phyloP scores from a whole-genome alignment of 2,888 invertebrate genomes.

The Drosophila tripunctata region DNA sequence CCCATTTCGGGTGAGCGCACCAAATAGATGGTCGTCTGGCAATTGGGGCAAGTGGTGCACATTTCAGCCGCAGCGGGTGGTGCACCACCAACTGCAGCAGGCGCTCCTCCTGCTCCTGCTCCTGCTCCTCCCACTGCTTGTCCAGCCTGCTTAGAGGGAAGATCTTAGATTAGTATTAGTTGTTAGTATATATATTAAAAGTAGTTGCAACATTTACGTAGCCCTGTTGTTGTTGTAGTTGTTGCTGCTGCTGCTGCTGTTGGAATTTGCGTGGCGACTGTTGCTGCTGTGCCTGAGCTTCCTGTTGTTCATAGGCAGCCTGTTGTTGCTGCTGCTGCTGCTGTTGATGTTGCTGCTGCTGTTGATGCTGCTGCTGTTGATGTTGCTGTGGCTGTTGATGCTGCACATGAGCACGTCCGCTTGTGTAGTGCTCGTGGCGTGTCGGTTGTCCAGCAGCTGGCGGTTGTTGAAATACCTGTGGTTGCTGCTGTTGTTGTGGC shows the following conservation, averaged over 20 bases:
- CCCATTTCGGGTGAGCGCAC: constrained; percentile 71
- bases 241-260: constrained; percentile 44
- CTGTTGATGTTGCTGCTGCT: constrained; percentile 17
- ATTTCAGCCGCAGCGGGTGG: constrained; percentile 76
- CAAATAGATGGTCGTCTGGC: constrained; percentile 81
- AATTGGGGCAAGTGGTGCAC: constrained; percentile 83
- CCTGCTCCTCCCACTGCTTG: no score
- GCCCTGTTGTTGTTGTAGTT: constrained; percentile 45
- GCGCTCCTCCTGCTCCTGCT: constrained; percentile 15
- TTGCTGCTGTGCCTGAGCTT: no score
- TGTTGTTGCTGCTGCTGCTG: constrained; percentile 31
- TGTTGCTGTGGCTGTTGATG: constrained; percentile 27
- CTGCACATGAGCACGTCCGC: constrained; percentile 58
- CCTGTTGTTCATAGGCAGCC: no score
- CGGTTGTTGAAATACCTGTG: constrained; percentile 43
- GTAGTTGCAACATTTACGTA: constrained; percentile 55
- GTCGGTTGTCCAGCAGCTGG: constrained; percentile 64
- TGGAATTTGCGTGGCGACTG: constrained; percentile 49
- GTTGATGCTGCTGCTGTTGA: constrained; percentile 38
- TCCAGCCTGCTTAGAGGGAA: constrained; percentile 29
- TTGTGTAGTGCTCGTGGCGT: constrained; percentile 45
- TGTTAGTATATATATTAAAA: no score
- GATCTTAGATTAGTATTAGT: not conserved
- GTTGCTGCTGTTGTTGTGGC: constrained; percentile 19
- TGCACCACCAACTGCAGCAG: constrained; percentile 27